A percentile compares a stretch with the other conserved stretches of the same genome.
These are phyloP conservation scores for Lepus americanus DNA, from an alignment of 2,113 vertebrate genomes.

Conservation along the genomic window DNA sequence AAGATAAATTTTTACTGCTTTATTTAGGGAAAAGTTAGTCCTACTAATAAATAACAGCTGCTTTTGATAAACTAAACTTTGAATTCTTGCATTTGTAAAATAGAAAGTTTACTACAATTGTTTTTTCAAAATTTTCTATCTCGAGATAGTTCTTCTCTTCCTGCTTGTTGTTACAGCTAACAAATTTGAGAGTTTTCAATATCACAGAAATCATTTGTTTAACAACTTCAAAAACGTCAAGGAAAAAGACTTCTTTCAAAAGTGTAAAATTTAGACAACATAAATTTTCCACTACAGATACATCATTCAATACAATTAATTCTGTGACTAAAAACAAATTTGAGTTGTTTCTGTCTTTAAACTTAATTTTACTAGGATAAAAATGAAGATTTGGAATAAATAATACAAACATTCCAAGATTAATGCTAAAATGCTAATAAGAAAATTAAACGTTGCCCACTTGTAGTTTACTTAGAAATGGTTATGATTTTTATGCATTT, in stretches of 20 bases:
- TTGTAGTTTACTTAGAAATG: constrained; percentile 9
- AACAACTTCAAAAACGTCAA: constrained; percentile 12
- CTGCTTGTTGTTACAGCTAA: background rate
- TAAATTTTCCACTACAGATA: background rate
- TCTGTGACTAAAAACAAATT: constrained; percentile 17
- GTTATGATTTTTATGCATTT: background rate
- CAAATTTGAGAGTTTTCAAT: constrained; percentile 37
- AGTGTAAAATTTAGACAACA: constrained; percentile 12
- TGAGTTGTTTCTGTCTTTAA: background rate
- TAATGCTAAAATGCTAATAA: background rate
- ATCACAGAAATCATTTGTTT: background rate
- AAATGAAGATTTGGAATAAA: background rate
- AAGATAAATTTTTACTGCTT: background rate
- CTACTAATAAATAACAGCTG: constrained; percentile 46
- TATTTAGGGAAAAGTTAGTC: background rate
- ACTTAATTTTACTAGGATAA: background rate
- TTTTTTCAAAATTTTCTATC: background rate
- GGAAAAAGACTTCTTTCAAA: background rate
- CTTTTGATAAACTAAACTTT: constrained; percentile 52
- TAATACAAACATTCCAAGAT: background rate
- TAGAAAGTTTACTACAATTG: background rate
- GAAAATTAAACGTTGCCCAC: background rate
- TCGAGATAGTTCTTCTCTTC: constrained; percentile 20
- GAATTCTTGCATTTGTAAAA: constrained; percentile 19
- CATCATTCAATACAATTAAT: constrained; percentile 15